Evolutionary conservation across 1,140 invertebrate species (phyloP), one percentile per base, ranked within the genome.

Genomic region (Mesaphorura yosii): DNA sequence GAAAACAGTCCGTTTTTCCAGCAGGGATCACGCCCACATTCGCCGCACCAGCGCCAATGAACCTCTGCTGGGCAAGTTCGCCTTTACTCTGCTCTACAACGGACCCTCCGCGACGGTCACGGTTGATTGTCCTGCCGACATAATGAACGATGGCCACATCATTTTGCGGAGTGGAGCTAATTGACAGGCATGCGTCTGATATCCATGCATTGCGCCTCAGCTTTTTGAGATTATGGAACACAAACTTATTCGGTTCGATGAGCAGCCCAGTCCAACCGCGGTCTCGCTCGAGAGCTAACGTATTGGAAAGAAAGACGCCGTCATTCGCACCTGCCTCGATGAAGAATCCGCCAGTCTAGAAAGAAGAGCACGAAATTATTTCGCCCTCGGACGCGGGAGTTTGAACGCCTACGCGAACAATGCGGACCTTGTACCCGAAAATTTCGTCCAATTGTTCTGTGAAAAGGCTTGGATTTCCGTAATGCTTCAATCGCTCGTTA

Each of bases 251-350:
- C 1, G 56, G 53, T 58, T 69, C 67, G n/a, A 69, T 57, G 5
- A 69, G 56, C 1, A 69, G 39, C n/a, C 67, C 67, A 2, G 48
- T 53, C 67, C 67, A 68, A 14, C 56, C 58, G n/a, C 53, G 51
- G 14, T 49, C 15, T 23, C 54, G 46, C 48, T 68, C 67, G 23
- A 68, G 59, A 34, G 56, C 48, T 2, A 67, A 49, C 1, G 65
- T 64, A 48, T 68, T 67, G n/a, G 67, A 66, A 10, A 55, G 31
- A 10, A 50, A 60, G 53, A 66, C 66, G 3, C 67, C 67, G 39
- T 68, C 65, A 17, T 66, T 49, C 0, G 64, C 67, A 25, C 67
- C 67, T 41, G 64, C 66, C 54, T 68, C 67, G 4, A 68, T 39
- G 39, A 66, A 68, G 51, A 66, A 66, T 23, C 69, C 69, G 46